A percentile compares a stretch with the other conserved stretches of the same genome.
Evolutionary conservation across 2,888 invertebrate species (phyloP).

Genomic region (Galeopsomyia nigrocyanea): DNA sequence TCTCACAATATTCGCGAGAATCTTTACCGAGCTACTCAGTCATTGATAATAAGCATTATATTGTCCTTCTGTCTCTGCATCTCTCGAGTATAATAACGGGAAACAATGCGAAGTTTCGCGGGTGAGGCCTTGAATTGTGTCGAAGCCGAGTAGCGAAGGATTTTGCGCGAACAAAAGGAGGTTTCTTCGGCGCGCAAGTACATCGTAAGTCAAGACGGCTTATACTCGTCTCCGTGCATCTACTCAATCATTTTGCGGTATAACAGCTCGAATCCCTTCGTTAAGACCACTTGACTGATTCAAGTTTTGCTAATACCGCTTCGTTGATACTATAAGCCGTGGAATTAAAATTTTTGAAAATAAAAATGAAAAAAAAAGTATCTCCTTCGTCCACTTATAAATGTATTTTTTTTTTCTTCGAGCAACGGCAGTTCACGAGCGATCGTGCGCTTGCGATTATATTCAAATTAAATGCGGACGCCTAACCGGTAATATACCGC

Average conservation of each 20-base stretch:
- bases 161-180: constrained; percentile 41
- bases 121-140: too few species aligned
- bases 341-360: too few species aligned
- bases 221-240: constrained; percentile 40
- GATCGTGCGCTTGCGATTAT: constrained; percentile 63
- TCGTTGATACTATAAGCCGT: too few species aligned
- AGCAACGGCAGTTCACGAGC: too few species aligned
- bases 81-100: too few species aligned
- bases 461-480: constrained; percentile 69
- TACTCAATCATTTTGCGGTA: constrained; percentile 39
- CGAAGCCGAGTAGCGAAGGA: constrained; percentile 3
- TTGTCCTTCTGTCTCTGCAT: too few species aligned
- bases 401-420: too few species aligned
- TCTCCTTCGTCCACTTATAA: too few species aligned
- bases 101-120: too few species aligned
- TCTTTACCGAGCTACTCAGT: too few species aligned
- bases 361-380: too few species aligned
- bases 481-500: constrained; percentile 67
- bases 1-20: background rate
- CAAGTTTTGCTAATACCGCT: background rate
- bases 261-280: constrained; percentile 27
- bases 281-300: constrained; percentile 40
- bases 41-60: too few species aligned
- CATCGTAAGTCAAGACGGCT: constrained; percentile 50
- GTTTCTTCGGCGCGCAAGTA: constrained; percentile 25